Evolutionary conservation across 2,113 vertebrate species (phyloP).

Genomic region (Rhabdomys dilectus): DNA sequence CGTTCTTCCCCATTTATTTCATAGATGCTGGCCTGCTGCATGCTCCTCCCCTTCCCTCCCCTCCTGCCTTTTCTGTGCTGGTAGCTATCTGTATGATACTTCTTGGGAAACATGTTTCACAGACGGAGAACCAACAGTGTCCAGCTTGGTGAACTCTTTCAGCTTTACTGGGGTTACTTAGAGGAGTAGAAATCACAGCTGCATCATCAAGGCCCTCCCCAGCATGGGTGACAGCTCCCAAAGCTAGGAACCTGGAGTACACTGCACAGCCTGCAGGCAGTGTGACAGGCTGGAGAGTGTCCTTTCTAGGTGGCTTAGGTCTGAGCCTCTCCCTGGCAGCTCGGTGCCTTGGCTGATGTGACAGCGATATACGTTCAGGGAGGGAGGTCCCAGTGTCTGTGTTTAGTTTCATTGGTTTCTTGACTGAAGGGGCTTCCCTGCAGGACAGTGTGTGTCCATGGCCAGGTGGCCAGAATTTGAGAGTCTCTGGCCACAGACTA

Average conservation of each 20-base stretch:
- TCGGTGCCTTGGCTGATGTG: no score
- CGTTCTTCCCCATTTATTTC: no score
- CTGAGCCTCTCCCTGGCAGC: neutral
- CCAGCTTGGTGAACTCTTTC: neutral
- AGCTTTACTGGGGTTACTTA: neutral
- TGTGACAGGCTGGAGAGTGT: neutral
- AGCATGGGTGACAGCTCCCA: neutral
- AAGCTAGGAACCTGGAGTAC: neutral
- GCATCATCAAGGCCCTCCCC: neutral
- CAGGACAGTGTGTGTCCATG: neutral
- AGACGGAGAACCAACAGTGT: neutral
- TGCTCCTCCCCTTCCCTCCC: neutral
- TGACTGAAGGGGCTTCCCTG: neutral
- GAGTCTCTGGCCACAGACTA: neutral
- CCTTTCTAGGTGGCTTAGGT: neutral
- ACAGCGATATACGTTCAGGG: neutral
- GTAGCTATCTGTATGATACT: no score
- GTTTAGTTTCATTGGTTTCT: neutral
- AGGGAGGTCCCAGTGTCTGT: no score
- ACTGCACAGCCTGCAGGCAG: neutral
- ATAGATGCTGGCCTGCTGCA: neutral
- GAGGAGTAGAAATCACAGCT: neutral
- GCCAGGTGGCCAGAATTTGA: neutral
- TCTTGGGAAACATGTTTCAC: neutral
- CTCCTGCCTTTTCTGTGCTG: neutral